phyloP scores from a whole-genome alignment of 2,888 invertebrate genomes.

The Ernsta delagoae region DNA sequence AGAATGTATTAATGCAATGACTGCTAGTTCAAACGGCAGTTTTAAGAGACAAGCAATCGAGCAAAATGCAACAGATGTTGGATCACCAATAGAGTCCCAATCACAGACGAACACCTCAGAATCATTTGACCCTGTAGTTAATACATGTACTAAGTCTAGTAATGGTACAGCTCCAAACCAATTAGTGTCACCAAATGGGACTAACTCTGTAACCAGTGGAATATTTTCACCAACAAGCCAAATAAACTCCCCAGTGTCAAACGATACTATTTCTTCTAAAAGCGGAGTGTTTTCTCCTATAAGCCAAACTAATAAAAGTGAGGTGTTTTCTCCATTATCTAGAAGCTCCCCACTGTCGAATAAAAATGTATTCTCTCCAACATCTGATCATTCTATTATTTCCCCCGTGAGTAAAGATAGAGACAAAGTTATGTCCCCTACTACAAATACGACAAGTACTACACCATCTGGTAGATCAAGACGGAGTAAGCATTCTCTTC shows the following conservation, averaged over 20 bases:
- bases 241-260: constrained; percentile 81
- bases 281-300: constrained; percentile 81
- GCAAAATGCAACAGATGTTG: constrained; percentile 67
- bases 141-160: constrained; percentile 73
- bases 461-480: constrained; percentile 85
- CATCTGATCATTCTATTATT: constrained; percentile 74
- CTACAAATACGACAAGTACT: constrained; percentile 78
- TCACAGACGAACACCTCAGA: constrained; percentile 75
- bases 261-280: constrained; percentile 81
- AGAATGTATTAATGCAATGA: constrained; percentile 85
- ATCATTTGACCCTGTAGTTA: constrained; percentile 69
- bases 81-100: constrained; percentile 73
- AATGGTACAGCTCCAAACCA: constrained; percentile 72
- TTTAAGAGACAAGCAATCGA: constrained; percentile 85
- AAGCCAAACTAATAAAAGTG: constrained; percentile 81
- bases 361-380: constrained; percentile 77
- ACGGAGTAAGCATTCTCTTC: constrained; percentile 83
- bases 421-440: constrained; percentile 75
- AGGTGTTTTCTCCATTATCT: constrained; percentile 77
- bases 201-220: constrained; percentile 81
- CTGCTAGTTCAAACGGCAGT: constrained; percentile 88
- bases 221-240: constrained; percentile 83
- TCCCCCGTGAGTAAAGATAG: constrained; percentile 75
- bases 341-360: constrained; percentile 78
- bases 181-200: constrained; percentile 78